Conservation (phyloP, 1,140 invertebrate genomes). For the Vollenhovia emeryi region DNA sequence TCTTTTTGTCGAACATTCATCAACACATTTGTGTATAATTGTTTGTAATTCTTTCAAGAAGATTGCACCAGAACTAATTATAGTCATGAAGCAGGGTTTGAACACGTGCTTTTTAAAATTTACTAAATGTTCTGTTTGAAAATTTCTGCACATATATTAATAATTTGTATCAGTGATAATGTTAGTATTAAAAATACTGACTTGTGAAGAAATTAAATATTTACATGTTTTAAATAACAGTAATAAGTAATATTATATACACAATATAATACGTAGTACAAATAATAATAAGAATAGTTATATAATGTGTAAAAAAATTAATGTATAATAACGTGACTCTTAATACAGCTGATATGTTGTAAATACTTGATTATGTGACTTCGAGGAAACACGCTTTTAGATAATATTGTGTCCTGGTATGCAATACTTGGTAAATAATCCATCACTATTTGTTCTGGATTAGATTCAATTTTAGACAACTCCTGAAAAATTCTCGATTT, state of each 20-base stretch:
- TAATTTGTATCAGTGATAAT: not conserved
- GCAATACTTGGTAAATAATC: constrained; percentile 73
- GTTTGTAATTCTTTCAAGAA: constrained; percentile 62
- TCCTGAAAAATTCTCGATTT: constrained; percentile 60
- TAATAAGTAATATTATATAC: no score
- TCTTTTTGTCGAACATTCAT: not conserved
- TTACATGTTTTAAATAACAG: not conserved
- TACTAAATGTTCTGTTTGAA: constrained; percentile 49
- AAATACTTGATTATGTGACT: constrained; percentile 65
- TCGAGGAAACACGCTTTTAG: constrained; percentile 67
- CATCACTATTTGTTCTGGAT: constrained; percentile 68
- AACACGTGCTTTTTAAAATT: constrained; percentile 66
- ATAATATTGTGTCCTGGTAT: constrained; percentile 70
- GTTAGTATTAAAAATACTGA: not conserved
- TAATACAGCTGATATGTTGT: not conserved
- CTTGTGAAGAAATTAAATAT: no score
- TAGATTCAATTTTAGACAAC: constrained; percentile 60
- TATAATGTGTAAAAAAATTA: no score
- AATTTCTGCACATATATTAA: constrained; percentile 43
- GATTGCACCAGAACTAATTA: constrained; percentile 67
- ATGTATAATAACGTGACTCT: no score
- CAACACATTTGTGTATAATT: constrained; percentile 55
- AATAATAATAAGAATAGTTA: no score
- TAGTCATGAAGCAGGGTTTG: constrained; percentile 63
- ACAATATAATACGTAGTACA: no score